Evolutionary conservation across 2,113 vertebrate species (phyloP), one percentile per base, ranked within the genome.

Genomic region (Nothobranchius furzeri): DNA sequence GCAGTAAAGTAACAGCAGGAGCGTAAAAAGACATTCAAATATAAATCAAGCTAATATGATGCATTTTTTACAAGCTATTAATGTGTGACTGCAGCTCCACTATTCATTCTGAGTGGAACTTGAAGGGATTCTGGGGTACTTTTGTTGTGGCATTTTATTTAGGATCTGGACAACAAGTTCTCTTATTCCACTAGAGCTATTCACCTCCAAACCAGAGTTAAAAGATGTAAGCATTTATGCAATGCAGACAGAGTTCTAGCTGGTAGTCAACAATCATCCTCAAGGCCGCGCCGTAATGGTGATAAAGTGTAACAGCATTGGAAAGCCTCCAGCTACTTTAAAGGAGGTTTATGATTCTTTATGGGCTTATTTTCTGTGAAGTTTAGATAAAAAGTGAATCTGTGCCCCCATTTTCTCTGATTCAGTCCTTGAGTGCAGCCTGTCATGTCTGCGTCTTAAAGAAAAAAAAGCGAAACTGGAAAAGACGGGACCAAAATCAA

Each of bases 201-300:
- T 79, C 72, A 66, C 60, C 57, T 84, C 58, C 51, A 68, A 64
- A 64, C 53, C 46, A 24, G 20, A 66, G 66, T 57, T 65, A 45
- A 59, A 14, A 30, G 48, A 7, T 54, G 7, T 15, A 60, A 64
- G 62, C 54, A 64, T 37, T 30, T 50, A 35, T n/a, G 42, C 48
- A 58, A 51, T 14, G 20, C 30, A 59, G 55, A 63, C 13, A 37
- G 17, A 63, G 8, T 40, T 74, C 30, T 45, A 69, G 40, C 24
- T 53, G 20, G 73, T 30, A 30, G 35, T 40, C 25, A 15, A 3
- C 57, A 68, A 61, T 68, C 8, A 53, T 45, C 64, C 72, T 36
- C 36, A 63, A 75, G 12, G 63, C 52, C 1, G 4, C 46, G 24
- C 12, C 47, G 15, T 53, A 75, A 53, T 6, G 2, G n/a, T 12